Base-by-base conservation (phyloP, 2,113 vertebrate species). In the Notechis scutatus region DNA sequence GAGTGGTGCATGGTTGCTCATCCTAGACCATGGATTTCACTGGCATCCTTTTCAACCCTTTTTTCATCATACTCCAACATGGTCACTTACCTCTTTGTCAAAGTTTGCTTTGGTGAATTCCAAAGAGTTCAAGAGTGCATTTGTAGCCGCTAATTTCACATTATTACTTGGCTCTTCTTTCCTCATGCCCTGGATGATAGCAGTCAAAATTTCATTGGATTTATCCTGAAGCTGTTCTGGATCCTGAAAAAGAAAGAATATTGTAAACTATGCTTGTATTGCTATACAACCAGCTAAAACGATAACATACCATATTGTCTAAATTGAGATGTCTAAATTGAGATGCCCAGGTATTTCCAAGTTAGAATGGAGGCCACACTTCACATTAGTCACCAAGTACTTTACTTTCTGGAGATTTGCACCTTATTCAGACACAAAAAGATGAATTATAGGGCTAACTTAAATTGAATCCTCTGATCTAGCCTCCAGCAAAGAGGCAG, bases 71-170 rank as follows among this genome's bases (percentile, higher is more conserved):
- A 1, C 15, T 0, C 45, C 11, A 3, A 18, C 39, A 18, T 2
- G 34, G 0, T 23, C 5, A 64, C 92, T 95, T 87, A 99, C 99
- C 98, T 99, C 99, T 97, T 99, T 99, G 97, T 99, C 99, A 0
- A 99, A 99, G 96, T 99, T 99, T 94, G 98, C 99, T 97, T 99
- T 99, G 96, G 99, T 99, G 97, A 99, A 99, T 98, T 99, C 99
- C 97, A 99, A 97, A 1, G 99, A 99, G 98, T 99, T 99, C 96
- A 99, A 98, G 97, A 99, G 98, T 8, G 99, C 99, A 50, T 99
- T 99, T 11, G 99, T 99, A 8, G 99, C 99, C 0, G 99, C 99
- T 8, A 99, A 97, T 95, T 99, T 99, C 91, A 99, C 99, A 91
- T 99, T 99, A 98, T 99, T 99, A 97, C 99, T 99, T 85, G 99